These are phyloP conservation scores for Sisyra terminalis DNA, from an alignment of 2,888 invertebrate genomes.

Conservation along the genomic window DNA sequence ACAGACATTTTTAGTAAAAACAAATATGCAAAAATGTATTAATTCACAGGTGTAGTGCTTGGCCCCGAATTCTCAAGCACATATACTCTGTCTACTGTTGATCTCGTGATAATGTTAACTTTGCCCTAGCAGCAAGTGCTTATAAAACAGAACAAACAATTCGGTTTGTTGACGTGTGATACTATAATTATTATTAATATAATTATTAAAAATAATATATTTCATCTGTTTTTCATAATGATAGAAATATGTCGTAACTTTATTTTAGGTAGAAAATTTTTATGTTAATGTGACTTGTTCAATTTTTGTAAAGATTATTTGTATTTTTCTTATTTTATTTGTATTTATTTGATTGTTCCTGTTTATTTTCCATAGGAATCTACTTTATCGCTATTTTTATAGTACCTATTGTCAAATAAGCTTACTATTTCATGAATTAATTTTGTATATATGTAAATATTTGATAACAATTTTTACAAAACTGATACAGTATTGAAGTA, in stretches of 20 bases:
- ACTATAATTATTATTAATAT: constrained; percentile 6
- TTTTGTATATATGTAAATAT: constrained; percentile 7
- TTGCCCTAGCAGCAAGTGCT: not conserved
- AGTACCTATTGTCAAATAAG: constrained; percentile 6
- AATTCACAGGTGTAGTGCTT: not conserved
- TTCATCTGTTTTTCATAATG: constrained; percentile 4
- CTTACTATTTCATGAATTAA: not conserved
- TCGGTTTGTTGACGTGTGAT: constrained; percentile 9
- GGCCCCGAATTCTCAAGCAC: not conserved
- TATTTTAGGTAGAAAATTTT: constrained; percentile 7
- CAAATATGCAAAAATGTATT: constrained; percentile 1
- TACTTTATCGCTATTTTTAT: constrained; percentile 2
- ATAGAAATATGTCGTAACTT: constrained; percentile 1
- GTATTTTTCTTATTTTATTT: constrained; percentile 4
- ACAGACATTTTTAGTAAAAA: not conserved
- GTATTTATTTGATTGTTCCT: constrained; percentile 7
- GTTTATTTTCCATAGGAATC: constrained; percentile 7
- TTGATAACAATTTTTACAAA: constrained; percentile 5
- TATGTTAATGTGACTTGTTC: constrained; percentile 6
- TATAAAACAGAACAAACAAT: constrained; percentile 5
- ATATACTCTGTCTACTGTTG: not conserved
- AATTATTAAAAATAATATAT: constrained; percentile 6
- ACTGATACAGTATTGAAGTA: constrained; percentile 5
- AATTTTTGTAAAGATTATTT: constrained; percentile 3
- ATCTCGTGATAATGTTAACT: constrained; percentile 6